Percentiles rank a stretch among this genome's conserved stretches.
Conservation (phyloP, 2,797 vertebrate species). For the Pseudochirops cupreus region DNA sequence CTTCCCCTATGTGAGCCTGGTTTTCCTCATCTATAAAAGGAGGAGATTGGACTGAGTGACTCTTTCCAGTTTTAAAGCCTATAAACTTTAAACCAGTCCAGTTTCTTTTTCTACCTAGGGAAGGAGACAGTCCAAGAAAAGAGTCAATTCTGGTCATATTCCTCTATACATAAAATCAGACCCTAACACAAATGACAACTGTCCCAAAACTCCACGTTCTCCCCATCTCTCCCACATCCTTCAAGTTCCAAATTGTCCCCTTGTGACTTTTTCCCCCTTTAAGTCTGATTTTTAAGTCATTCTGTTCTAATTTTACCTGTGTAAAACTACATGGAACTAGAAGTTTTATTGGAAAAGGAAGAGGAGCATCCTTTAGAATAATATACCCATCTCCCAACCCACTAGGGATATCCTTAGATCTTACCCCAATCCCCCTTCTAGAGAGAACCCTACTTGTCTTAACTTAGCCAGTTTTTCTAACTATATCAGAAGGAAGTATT, state of each 20-base stretch:
- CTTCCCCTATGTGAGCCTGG: neutral
- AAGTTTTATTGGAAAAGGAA: neutral
- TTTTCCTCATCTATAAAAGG: neutral
- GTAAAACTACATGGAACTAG: neutral
- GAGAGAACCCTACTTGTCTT: neutral
- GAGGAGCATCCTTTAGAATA: neutral
- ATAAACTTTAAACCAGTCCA: neutral
- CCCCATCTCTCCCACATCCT: too few species aligned
- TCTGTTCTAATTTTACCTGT: conserved; percentile 3
- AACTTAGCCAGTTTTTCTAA: conserved; percentile 37
- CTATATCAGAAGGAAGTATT: neutral
- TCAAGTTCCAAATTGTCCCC: neutral
- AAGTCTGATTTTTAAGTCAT: neutral
- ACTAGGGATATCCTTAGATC: neutral
- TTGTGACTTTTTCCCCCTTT: neutral
- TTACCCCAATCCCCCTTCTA: neutral
- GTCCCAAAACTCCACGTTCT: neutral
- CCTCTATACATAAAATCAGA: neutral
- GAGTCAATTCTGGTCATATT: neutral
- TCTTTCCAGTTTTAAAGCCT: neutral
- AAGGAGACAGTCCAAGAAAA: neutral
- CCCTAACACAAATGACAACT: neutral
- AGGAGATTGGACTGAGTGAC: neutral
- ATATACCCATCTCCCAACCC: neutral
- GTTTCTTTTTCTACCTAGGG: neutral